These are phyloP conservation scores for Drosophila tani DNA, from an alignment of 1,140 invertebrate genomes.

Conservation along the genomic window DNA sequence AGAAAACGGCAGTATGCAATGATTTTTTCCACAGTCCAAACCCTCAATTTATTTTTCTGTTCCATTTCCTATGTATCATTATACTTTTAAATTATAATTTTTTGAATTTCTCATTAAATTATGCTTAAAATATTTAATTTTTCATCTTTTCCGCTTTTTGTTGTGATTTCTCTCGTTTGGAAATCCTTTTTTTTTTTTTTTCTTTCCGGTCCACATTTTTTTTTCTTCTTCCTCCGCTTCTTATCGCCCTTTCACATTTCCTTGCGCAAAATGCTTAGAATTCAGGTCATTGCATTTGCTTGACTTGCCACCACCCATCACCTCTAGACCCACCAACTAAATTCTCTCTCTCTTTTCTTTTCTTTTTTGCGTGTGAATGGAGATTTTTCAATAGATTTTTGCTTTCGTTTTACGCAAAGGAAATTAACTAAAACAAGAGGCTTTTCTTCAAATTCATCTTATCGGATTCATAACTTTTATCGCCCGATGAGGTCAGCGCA, in stretches of 20 bases:
- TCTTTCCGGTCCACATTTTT: slow-evolving; percentile 25
- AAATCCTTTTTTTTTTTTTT: slow-evolving; percentile 13
- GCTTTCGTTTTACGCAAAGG: slow-evolving; percentile 48
- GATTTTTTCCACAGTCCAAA: too few species aligned
- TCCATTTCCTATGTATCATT: not conserved
- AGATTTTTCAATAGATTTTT: slow-evolving; percentile 58
- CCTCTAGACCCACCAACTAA: slow-evolving; percentile 2
- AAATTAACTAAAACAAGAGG: not conserved
- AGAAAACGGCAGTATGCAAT: too few species aligned
- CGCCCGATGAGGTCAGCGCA: slow-evolving; percentile 18
- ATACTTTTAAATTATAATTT: not conserved
- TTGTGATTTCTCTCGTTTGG: not conserved
- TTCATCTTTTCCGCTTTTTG: not conserved
- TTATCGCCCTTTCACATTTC: slow-evolving; percentile 54
- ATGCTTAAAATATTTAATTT: not conserved
- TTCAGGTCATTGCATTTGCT: slow-evolving; percentile 80
- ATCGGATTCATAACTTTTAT: slow-evolving; percentile 22
- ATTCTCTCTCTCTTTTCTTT: slow-evolving; percentile 13
- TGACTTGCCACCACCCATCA: slow-evolving; percentile 32
- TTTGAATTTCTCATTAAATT: not conserved
- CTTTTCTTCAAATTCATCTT: slow-evolving; percentile 8
- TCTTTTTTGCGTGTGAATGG: slow-evolving; percentile 30
- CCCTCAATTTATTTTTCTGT: not conserved
- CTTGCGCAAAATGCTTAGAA: slow-evolving; percentile 58
- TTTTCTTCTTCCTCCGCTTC: slow-evolving; percentile 31